Conservation (phyloP, 1,140 invertebrate species). For the Carposina sasakii region DNA sequence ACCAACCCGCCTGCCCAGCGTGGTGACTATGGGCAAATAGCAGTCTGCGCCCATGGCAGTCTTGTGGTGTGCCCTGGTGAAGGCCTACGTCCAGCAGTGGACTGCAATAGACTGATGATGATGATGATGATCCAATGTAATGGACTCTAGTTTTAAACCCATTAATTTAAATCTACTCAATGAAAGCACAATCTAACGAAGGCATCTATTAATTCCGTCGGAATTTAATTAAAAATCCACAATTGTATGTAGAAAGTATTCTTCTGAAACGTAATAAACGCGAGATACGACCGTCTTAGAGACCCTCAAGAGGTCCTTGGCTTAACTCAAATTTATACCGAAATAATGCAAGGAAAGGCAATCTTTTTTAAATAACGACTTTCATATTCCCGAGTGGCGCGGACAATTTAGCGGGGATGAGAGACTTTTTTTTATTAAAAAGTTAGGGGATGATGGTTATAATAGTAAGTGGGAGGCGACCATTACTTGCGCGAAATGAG, state of each 20-base stretch:
- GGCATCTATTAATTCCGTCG: too few species aligned
- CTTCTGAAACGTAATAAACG: background rate
- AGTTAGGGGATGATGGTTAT: constrained; percentile 34
- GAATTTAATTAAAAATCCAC: too few species aligned
- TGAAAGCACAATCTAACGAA: too few species aligned
- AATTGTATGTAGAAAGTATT: background rate
- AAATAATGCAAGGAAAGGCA: constrained; percentile 64
- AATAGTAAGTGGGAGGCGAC: constrained; percentile 32
- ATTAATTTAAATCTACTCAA: too few species aligned
- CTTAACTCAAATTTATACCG: constrained; percentile 67
- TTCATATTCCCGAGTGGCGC: constrained; percentile 65
- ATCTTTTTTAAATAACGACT: constrained; percentile 69
- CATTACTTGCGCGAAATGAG: constrained; percentile 64
- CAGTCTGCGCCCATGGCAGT: too few species aligned
- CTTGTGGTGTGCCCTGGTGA: too few species aligned
- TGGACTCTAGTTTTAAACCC: too few species aligned
- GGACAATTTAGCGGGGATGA: constrained; percentile 70
- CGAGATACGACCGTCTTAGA: background rate
- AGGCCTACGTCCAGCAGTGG: too few species aligned
- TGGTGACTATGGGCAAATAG: too few species aligned
- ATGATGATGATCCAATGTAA: too few species aligned
- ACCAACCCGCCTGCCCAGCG: too few species aligned
- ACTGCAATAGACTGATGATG: too few species aligned
- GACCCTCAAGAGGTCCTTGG: constrained; percentile 40
- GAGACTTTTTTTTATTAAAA: constrained; percentile 68